A percentile compares a stretch with the other conserved stretches of the same genome.
These are phyloP conservation scores for Emydocephalus ijimae DNA, from an alignment of 2,113 vertebrate genomes.

Conservation along the genomic window DNA sequence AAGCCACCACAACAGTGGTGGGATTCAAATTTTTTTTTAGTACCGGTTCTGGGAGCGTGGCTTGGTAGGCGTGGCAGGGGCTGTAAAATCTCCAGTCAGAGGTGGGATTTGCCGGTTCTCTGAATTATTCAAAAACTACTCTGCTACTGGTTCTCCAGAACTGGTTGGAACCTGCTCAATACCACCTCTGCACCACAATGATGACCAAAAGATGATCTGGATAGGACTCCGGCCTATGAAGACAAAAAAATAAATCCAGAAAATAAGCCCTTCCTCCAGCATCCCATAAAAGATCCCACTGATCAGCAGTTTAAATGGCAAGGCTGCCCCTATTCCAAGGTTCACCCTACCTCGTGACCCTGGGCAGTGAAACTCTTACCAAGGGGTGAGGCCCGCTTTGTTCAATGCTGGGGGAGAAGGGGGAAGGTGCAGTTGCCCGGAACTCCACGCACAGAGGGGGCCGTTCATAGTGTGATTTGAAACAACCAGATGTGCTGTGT, in stretches of 20 bases:
- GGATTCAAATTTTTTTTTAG: too few species aligned
- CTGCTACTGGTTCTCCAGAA: too few species aligned
- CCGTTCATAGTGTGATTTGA: neutral
- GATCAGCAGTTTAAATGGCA: neutral
- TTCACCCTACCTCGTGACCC: neutral
- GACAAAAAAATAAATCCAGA: neutral
- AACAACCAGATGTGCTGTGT: neutral
- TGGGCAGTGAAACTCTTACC: neutral
- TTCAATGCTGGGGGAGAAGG: neutral
- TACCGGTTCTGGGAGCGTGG: too few species aligned
- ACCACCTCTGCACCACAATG: neutral
- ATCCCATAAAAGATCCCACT: neutral
- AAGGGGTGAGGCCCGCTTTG: neutral
- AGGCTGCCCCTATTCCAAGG: neutral
- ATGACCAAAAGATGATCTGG: neutral
- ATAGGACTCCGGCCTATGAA: rapidly evolving
- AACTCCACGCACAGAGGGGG: neutral
- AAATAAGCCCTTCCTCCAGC: neutral
- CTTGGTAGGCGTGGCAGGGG: too few species aligned
- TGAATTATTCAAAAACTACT: too few species aligned
- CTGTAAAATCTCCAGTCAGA: too few species aligned
- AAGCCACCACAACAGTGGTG: neutral
- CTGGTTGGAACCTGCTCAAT: too few species aligned
- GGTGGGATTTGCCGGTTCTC: too few species aligned
- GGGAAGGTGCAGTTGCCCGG: neutral